A percentile compares a stretch with the other conserved stretches of the same genome.
These are phyloP conservation scores for Acanthisitta chloris DNA, from an alignment of 2,113 vertebrate genomes.

Conservation along the genomic window DNA sequence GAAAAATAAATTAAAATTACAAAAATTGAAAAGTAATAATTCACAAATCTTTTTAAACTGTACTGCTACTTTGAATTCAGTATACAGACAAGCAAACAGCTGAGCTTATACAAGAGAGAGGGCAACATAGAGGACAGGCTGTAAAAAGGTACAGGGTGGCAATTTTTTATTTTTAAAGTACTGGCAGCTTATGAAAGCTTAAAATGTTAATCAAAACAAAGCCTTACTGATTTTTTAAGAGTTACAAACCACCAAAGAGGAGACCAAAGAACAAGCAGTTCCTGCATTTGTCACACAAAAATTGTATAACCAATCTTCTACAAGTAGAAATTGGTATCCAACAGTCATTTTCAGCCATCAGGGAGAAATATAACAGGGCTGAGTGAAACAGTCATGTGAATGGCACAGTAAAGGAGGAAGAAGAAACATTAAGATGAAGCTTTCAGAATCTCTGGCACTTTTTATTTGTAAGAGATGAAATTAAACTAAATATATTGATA, in stretches of 20 bases:
- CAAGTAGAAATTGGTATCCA: slow-evolving; percentile 32
- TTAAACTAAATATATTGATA: background rate
- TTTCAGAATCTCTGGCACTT: background rate
- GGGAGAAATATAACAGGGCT: background rate
- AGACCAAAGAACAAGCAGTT: background rate
- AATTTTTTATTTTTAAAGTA: background rate
- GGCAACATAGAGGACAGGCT: background rate
- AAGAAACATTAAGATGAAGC: background rate
- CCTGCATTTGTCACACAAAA: background rate
- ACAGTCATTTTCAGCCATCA: slow-evolving; percentile 24
- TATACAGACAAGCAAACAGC: background rate
- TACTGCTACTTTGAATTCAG: background rate
- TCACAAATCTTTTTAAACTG: background rate
- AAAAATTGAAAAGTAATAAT: background rate
- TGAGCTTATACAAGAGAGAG: background rate
- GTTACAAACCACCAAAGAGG: background rate
- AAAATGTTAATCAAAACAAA: background rate
- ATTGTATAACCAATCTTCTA: background rate
- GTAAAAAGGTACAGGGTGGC: background rate
- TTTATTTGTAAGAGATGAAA: background rate
- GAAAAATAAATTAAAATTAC: background rate
- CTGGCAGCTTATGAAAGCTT: background rate
- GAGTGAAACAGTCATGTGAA: background rate
- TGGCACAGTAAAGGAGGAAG: background rate
- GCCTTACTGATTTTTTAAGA: background rate